Evolutionary conservation across 1,140 invertebrate genomes (phyloP).

Genomic region (Bombus sibiricus): DNA sequence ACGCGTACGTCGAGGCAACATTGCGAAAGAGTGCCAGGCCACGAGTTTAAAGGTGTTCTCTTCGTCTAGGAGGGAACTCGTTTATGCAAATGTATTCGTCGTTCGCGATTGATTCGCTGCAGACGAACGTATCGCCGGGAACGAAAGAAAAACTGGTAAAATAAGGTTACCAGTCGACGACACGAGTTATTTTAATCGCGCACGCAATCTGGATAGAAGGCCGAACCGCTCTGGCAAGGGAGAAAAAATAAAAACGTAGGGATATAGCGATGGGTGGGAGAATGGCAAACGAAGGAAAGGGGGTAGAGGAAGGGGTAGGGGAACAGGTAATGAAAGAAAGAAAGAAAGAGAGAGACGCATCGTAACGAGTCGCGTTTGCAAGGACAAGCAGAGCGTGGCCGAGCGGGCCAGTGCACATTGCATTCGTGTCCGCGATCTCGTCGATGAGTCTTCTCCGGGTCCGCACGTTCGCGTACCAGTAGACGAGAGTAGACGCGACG

Average conservation of each 20-base stretch:
- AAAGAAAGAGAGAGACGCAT: slow-evolving; percentile 40
- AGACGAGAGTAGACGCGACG: not conserved
- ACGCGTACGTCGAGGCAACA: not conserved
- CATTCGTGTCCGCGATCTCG: slow-evolving; percentile 75
- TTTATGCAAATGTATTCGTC: slow-evolving; percentile 33
- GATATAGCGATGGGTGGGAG: not conserved
- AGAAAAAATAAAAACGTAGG: not conserved
- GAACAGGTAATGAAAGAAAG: not conserved
- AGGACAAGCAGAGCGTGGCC: slow-evolving; percentile 79
- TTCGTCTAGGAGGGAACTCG: not conserved
- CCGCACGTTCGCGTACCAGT: not conserved
- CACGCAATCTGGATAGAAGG: slow-evolving; percentile 18
- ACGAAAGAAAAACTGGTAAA: slow-evolving; percentile 23
- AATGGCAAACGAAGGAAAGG: not conserved
- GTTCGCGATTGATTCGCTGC: slow-evolving; percentile 15
- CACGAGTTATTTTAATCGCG: slow-evolving; percentile 32
- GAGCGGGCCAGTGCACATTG: slow-evolving; percentile 79
- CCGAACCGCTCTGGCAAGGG: not conserved
- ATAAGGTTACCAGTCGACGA: slow-evolving; percentile 31
- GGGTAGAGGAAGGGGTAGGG: not conserved
- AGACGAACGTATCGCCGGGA: not conserved
- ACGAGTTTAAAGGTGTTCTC: not conserved
- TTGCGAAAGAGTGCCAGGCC: not conserved
- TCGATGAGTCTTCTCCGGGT: slow-evolving; percentile 39
- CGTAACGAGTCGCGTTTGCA: slow-evolving; percentile 78